Conservation (phyloP, 2,113 vertebrate species). For the Chamaetylas fuelleborni region DNA sequence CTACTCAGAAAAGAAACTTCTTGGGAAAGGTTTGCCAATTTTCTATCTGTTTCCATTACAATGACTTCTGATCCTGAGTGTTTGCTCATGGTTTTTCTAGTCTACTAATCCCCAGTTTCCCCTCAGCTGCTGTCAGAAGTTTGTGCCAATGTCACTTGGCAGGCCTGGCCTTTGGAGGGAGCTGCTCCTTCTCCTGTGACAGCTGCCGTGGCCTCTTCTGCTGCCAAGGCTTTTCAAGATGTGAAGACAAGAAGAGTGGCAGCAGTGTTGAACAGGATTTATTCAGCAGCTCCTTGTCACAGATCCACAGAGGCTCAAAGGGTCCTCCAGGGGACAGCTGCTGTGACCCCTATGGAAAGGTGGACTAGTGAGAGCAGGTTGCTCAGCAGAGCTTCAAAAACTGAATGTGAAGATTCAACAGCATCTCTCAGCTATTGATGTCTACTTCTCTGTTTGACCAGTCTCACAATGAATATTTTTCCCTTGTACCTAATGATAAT, state of each 20-base stretch:
- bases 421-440: fast-evolving
- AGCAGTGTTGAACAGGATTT: not conserved
- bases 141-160: not conserved
- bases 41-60: not conserved
- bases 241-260: not conserved
- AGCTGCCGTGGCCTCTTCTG: not conserved
- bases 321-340: not conserved
- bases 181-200: not conserved
- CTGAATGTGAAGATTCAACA: not conserved
- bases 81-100: not conserved
- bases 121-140: not conserved
- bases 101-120: not conserved
- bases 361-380: not conserved
- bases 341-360: not conserved
- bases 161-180: not conserved
- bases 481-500: not conserved
- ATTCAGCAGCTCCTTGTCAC: not conserved
- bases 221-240: not conserved
- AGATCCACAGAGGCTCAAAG: not conserved
- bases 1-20: not conserved
- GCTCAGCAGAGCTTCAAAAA: not conserved
- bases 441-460: not conserved
- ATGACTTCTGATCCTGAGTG: not conserved
- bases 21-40: not conserved
- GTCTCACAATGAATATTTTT: not conserved